Conservation (phyloP, 2,797 vertebrate genomes). For the Myotis findleyi region DNA sequence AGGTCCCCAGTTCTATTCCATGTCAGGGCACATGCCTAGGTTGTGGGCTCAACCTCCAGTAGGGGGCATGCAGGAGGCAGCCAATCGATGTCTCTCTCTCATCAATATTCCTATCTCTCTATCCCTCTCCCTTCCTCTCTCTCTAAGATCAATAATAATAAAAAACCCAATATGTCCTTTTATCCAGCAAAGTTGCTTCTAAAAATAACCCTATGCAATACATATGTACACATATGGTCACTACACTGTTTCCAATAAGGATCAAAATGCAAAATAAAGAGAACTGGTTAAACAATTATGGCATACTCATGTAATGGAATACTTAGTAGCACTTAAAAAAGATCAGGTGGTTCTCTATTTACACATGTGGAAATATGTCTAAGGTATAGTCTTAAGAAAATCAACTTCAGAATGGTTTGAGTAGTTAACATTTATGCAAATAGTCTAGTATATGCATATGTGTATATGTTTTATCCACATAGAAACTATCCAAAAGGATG, state of each 20-base stretch:
- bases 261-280: neutral
- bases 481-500: neutral
- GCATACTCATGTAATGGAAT: neutral
- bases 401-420: neutral
- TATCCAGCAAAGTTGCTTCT: slow-evolving; percentile 17
- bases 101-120: no score
- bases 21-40: no score
- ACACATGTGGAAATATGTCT: neutral
- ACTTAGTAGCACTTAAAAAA: neutral
- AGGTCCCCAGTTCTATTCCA: no score
- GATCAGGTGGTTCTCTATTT: neutral
- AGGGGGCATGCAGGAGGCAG: no score
- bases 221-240: neutral
- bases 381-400: neutral
- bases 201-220: neutral
- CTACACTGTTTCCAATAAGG: slow-evolving; percentile 16
- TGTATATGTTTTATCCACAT: neutral
- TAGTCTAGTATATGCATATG: neutral
- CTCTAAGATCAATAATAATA: no score
- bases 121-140: no score
- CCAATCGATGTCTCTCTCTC: no score
- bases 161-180: neutral
- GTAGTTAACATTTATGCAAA: neutral
- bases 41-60: no score
- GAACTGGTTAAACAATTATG: neutral